These are phyloP conservation scores for Nycticryphes semicollaris DNA, from an alignment of 2,113 vertebrate species.

Conservation along the genomic window DNA sequence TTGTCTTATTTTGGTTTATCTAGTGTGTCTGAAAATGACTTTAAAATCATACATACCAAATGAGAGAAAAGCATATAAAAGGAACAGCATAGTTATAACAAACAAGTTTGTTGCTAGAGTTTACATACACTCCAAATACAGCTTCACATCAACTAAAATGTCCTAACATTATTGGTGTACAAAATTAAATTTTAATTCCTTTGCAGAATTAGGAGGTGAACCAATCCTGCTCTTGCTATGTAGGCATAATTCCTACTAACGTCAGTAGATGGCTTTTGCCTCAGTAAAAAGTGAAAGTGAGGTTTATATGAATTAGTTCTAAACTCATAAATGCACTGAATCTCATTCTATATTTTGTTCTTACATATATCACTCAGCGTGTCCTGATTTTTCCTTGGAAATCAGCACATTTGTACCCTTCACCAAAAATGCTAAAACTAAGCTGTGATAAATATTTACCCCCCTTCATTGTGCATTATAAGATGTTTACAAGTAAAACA, in stretches of 20 bases:
- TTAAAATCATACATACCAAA: conserved; percentile 68
- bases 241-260: conserved; percentile 27
- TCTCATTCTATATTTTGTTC: conserved; percentile 40
- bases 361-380: conserved; percentile 47
- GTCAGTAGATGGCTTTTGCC: conserved; percentile 25
- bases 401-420: conserved; percentile 69
- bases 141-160: conserved; percentile 48
- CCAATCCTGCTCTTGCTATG: conserved; percentile 4
- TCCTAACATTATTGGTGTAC: conserved; percentile 49
- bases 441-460: conserved; percentile 68
- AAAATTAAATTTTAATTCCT: conserved; percentile 50
- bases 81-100: conserved; percentile 9
- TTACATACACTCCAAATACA: conserved; percentile 53
- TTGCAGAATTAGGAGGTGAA: conserved; percentile 17
- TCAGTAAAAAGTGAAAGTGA: conserved; percentile 42
- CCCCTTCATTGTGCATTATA: conserved; percentile 72
- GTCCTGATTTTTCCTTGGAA: conserved; percentile 41
- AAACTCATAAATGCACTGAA: conserved; percentile 50
- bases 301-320: conserved; percentile 41
- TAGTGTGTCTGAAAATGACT: conserved; percentile 34
- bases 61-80: conserved; percentile 51
- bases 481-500: conserved; percentile 74
- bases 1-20: conserved; percentile 47
- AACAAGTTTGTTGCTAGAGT: conserved; percentile 41
- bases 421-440: conserved; percentile 62